phyloP scores from a whole-genome alignment of 92 coral and sea anemone species.

The Zoanthus gigantus region DNA sequence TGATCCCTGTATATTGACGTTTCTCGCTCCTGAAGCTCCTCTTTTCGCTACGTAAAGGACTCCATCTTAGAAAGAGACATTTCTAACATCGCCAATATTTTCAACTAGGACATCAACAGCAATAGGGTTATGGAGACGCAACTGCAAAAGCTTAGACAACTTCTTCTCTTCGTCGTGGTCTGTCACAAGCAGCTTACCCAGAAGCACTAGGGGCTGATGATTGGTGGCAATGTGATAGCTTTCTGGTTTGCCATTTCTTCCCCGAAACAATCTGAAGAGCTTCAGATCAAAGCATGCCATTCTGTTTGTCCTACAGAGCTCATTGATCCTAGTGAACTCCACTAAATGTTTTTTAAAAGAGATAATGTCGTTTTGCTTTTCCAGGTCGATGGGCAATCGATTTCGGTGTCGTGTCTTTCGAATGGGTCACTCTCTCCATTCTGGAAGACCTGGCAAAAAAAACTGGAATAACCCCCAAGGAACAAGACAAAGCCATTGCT shows the following conservation, averaged over 20 bases:
- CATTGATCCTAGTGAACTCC: too few relatives aligned
- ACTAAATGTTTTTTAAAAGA: too few relatives aligned
- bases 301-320: too few relatives aligned
- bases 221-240: too few relatives aligned
- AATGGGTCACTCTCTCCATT: not conserved
- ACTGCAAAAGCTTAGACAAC: slow-evolving; percentile 23
- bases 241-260: too few relatives aligned
- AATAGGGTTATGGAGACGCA: slow-evolving; percentile 40
- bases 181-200: slow-evolving; percentile 29
- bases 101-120: slow-evolving; percentile 13
- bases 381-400: not conserved
- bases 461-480: not conserved
- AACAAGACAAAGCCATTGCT: not conserved
- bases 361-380: too few relatives aligned
- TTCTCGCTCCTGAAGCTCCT: slow-evolving; percentile 52
- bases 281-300: too few relatives aligned
- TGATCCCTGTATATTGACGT: slow-evolving; percentile 26
- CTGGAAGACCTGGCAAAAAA: not conserved
- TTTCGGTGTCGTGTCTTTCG: not conserved
- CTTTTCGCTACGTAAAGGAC: slow-evolving; percentile 43
- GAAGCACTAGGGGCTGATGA: too few relatives aligned
- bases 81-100: slow-evolving; percentile 27
- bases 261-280: too few relatives aligned
- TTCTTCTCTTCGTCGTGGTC: slow-evolving; percentile 38
- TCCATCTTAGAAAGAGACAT: slow-evolving; percentile 11